Evolutionary conservation across 2,113 vertebrate species (phyloP), one percentile per base, ranked within the genome.

Genomic region (Procavia capensis): DNA sequence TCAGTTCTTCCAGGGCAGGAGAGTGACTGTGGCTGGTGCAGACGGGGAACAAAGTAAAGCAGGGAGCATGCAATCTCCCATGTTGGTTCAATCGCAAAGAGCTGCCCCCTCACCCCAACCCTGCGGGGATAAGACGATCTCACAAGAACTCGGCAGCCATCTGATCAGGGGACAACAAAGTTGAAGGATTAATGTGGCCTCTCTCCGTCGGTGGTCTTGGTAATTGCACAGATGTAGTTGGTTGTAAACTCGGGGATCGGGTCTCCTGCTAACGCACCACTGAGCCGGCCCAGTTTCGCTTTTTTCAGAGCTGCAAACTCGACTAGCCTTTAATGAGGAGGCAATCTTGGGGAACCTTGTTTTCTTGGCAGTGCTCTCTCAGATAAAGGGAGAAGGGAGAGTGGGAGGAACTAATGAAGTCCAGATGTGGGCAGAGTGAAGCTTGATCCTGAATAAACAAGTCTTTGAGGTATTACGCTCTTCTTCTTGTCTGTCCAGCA

Each of bases 191-290:
- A 97, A 98, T 97, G 88, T 68, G 98, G 96, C 97, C 91, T 96
- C 91, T 98, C 98, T 96, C 98, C 0, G n/a, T 97, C 98, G 98
- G 98, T 99, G 98, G 98, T 98, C 98, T 97, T 85, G 88, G 94
- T 98, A 98, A 99, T 98, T 98, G 98, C 97, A 98, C 97, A 98
- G 97, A 98, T 98, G 96, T 83, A 98, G 97, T 79, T 97, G 97
- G 97, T 92, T 98, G 98, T 98, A 98, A 99, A 98, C 81, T 95
- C 95, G 96, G 98, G 97, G 95, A 98, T 96, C 83, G 96, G 90
- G 95, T 98, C 97, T 96, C 97, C 94, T 50, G 6, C 96, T 95
- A 97, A 96, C 97, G 50, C 8, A 59, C 96, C 76, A 92, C 97
- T 97, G 95, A 97, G 97, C 96, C 97, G 95, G 96, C 96, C 86